A percentile compares a stretch with the other conserved stretches of the same genome.
phyloP scores from a whole-genome alignment of 2,113 vertebrate species.

The Halichoerus grypus region DNA sequence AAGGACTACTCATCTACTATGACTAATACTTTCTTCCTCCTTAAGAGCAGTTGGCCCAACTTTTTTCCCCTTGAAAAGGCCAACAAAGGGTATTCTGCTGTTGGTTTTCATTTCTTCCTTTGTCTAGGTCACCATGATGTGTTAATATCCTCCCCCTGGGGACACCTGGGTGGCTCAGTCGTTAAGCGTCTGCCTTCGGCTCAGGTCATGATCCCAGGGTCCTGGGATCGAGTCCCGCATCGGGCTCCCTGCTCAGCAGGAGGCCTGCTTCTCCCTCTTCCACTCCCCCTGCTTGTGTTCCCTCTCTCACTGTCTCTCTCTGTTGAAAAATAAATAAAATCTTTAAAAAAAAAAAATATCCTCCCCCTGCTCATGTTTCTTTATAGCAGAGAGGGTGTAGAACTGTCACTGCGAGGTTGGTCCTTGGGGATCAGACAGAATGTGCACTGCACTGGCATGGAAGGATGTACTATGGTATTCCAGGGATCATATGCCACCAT shows the following conservation, averaged over 20 bases:
- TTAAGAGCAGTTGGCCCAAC: background rate
- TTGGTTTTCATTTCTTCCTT: background rate
- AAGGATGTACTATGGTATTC: background rate
- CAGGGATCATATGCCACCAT: background rate
- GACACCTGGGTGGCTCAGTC: no score
- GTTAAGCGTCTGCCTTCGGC: no score
- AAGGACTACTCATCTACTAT: background rate
- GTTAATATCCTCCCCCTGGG: background rate
- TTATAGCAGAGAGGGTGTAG: background rate
- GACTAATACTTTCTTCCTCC: background rate
- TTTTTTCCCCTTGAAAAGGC: background rate
- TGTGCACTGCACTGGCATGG: background rate
- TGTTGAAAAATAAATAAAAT: no score
- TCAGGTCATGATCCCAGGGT: no score
- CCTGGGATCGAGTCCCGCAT: no score
- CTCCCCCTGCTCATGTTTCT: no score
- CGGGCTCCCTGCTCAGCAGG: no score
- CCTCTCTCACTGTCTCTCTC: no score
- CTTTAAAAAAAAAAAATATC: background rate
- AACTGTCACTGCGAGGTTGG: background rate
- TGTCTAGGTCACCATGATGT: background rate
- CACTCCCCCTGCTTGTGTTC: no score
- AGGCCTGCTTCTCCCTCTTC: no score
- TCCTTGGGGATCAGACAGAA: background rate
- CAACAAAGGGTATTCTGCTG: background rate